Evolutionary conservation across 1,140 invertebrate species (phyloP).

Genomic region (Zaprionus ornatus): DNA sequence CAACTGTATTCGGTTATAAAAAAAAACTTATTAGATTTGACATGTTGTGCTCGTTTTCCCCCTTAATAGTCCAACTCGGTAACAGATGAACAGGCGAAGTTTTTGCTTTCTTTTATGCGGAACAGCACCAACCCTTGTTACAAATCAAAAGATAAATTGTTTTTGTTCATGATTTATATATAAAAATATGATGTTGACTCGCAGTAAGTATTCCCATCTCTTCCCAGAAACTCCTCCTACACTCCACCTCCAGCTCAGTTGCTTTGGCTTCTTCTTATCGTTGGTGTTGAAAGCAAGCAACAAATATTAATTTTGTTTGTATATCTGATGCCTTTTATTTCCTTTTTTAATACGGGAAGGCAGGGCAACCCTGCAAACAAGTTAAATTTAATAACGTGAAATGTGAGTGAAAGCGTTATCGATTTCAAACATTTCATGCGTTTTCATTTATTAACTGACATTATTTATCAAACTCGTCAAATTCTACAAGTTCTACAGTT

Average conservation of each 20-base stretch:
- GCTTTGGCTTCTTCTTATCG: conserved; percentile 56
- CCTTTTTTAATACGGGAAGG: conserved; percentile 59
- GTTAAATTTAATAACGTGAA: conserved; percentile 66
- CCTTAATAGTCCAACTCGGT: conserved; percentile 22
- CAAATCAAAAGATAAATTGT: conserved; percentile 82
- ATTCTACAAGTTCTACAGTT: background rate
- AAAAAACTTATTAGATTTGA: conserved; percentile 79
- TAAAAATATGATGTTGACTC: conserved; percentile 66
- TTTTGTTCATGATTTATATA: conserved; percentile 80
- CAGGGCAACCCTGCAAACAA: background rate
- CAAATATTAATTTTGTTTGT: conserved; percentile 79
- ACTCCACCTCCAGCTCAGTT: background rate
- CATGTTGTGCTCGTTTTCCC: conserved; percentile 63
- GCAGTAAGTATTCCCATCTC: conserved; percentile 25
- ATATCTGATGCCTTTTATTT: conserved; percentile 63
- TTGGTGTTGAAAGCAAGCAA: conserved; percentile 57
- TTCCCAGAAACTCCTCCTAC: background rate
- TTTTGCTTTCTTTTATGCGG: conserved; percentile 35
- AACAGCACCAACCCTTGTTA: conserved; percentile 62
- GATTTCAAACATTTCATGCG: conserved; percentile 22
- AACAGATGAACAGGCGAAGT: conserved; percentile 51
- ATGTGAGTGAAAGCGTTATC: conserved; percentile 17
- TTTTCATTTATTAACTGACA: background rate
- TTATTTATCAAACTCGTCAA: background rate
- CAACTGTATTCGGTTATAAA: background rate